These are phyloP conservation scores for Nasonia oneida DNA, from an alignment of 2,888 invertebrate species.

Conservation along the genomic window DNA sequence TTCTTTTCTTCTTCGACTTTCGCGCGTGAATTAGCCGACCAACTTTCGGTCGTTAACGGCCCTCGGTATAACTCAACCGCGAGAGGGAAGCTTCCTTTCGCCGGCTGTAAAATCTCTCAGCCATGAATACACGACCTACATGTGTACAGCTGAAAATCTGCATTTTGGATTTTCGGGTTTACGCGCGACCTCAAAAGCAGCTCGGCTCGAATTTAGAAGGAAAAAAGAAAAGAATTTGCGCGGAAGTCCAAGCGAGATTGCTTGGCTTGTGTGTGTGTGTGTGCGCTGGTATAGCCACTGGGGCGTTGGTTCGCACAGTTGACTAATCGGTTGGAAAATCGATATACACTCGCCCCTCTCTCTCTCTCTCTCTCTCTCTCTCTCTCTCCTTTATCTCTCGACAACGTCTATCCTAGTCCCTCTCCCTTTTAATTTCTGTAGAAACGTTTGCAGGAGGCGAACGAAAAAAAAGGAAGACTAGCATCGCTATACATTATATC, in stretches of 20 bases:
- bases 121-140: too few relatives aligned
- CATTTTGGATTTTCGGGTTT: conserved; percentile 1
- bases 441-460: too few relatives aligned
- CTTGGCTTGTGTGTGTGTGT: conserved; percentile 1
- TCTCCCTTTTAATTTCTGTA: neutral
- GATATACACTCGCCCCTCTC: conserved; percentile 36
- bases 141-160: neutral
- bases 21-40: neutral
- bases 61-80: too few relatives aligned
- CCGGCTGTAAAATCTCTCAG: too few relatives aligned
- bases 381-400: neutral
- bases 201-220: neutral
- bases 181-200: neutral
- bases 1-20: neutral
- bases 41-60: neutral
- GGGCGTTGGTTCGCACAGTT: conserved; percentile 48
- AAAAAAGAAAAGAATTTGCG: neutral
- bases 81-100: too few relatives aligned
- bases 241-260: conserved; percentile 21
- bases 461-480: too few relatives aligned
- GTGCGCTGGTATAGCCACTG: conserved; percentile 28
- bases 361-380: neutral
- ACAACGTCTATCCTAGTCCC: neutral
- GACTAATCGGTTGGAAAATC: conserved; percentile 62
- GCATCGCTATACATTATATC: neutral